Conservation (phyloP, 2,113 vertebrate species). For the Cyprinodon brontotheroides region DNA sequence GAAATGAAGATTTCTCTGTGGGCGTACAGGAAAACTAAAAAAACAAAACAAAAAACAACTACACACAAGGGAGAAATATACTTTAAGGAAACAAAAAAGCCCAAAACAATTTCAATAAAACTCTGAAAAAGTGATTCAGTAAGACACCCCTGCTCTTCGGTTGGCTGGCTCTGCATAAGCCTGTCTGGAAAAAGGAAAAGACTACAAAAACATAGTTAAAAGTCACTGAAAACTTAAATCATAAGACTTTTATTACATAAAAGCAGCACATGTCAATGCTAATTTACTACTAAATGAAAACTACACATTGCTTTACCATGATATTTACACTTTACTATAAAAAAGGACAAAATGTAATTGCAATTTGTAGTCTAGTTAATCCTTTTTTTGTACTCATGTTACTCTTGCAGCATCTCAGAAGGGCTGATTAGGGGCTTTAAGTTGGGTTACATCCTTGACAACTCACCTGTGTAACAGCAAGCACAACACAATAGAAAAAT, state of each 20-base stretch:
- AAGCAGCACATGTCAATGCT: slow-evolving; percentile 1
- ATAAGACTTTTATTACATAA: slow-evolving; percentile 11
- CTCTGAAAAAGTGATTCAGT: slow-evolving; percentile 50
- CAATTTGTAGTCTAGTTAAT: background rate
- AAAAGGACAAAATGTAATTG: background rate
- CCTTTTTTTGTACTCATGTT: background rate
- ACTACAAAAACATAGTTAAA: slow-evolving; percentile 19
- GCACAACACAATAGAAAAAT: background rate
- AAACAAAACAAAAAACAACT: slow-evolving; percentile 25
- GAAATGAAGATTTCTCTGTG: slow-evolving; percentile 13
- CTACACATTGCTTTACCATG: background rate
- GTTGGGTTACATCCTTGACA: background rate
- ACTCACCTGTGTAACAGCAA: background rate
- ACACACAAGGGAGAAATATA: slow-evolving; percentile 11
- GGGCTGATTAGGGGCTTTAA: background rate
- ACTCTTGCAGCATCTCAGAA: background rate
- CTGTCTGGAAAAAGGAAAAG: slow-evolving; percentile 16
- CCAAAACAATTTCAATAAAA: slow-evolving; percentile 29
- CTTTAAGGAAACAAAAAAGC: slow-evolving; percentile 17
- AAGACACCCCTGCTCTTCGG: slow-evolving; percentile 37
- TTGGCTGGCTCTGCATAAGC: slow-evolving; percentile 28
- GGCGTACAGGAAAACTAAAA: slow-evolving; percentile 20
- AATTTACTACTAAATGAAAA: background rate
- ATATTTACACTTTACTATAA: background rate
- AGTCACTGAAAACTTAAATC: slow-evolving; percentile 20